Percentiles rank a stretch among this genome's conserved stretches.
These are phyloP conservation scores for Brachirus orientalis DNA, from an alignment of 2,113 vertebrate genomes.

Conservation along the genomic window DNA sequence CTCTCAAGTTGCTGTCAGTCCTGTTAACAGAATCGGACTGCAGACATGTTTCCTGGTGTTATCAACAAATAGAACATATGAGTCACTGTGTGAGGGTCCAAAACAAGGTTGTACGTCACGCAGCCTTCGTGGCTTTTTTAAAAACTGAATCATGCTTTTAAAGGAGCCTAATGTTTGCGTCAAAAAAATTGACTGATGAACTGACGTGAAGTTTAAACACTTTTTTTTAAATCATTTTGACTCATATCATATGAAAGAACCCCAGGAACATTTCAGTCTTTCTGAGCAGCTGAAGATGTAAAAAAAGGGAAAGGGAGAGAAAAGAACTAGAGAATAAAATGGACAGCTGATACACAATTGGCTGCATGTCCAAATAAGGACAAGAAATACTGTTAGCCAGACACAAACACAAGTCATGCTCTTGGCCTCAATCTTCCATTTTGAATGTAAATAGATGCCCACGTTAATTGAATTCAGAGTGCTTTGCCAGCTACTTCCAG, in stretches of 20 bases:
- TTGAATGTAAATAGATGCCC: background rate
- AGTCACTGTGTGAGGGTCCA: background rate
- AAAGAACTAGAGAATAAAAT: too few species aligned
- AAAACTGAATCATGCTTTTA: too few species aligned
- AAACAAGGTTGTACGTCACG: background rate
- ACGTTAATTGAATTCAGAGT: background rate
- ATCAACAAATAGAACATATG: background rate
- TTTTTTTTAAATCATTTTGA: background rate
- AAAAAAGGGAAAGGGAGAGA: too few species aligned
- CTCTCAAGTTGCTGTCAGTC: background rate
- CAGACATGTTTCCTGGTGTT: slow-evolving; percentile 1
- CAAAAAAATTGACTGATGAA: background rate
- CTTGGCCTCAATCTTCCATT: background rate
- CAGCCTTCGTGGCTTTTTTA: background rate
- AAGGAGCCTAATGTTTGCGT: background rate
- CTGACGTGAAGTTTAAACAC: background rate
- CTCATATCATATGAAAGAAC: background rate
- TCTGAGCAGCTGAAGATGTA: too few species aligned
- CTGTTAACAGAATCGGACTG: background rate
- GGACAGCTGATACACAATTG: too few species aligned
- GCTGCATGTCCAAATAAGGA: too few species aligned
- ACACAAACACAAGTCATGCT: background rate
- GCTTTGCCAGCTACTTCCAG: background rate
- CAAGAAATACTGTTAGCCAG: too few species aligned
- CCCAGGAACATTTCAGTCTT: too few species aligned